Evolutionary conservation across 2,797 vertebrate genomes (phyloP).

Genomic region (Hephaestus fuliginosus): DNA sequence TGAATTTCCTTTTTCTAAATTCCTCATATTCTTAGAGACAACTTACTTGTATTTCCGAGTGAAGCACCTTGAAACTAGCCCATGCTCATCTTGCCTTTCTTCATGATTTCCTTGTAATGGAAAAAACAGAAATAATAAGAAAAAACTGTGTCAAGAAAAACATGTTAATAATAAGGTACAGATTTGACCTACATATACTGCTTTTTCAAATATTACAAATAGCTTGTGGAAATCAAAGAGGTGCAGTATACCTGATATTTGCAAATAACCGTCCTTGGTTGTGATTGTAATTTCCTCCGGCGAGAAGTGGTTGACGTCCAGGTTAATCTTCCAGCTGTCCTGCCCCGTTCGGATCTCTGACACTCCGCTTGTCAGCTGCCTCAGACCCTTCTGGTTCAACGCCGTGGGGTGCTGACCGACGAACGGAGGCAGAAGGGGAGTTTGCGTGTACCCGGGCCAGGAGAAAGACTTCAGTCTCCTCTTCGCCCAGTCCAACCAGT

Average conservation of each 20-base stretch:
- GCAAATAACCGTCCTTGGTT: conserved; percentile 82
- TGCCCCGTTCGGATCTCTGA: conserved; percentile 75
- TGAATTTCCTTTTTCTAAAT: not conserved
- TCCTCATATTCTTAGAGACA: not conserved
- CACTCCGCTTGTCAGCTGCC: conserved; percentile 64
- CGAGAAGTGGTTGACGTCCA: conserved; percentile 83
- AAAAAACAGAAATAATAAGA: not conserved
- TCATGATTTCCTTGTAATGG: conserved; percentile 79
- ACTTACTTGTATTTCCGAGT: conserved; percentile 85
- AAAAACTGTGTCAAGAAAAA: not conserved
- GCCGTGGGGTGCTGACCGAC: conserved; percentile 5
- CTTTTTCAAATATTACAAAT: not conserved
- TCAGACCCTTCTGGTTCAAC: conserved; percentile 30
- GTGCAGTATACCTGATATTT: conserved; percentile 79
- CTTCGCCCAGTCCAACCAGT: conserved; percentile 84
- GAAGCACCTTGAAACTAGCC: conserved; percentile 80
- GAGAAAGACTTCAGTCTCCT: conserved; percentile 71
- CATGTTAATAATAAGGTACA: not conserved
- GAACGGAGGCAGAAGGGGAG: conserved; percentile 66
- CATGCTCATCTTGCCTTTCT: conserved; percentile 81
- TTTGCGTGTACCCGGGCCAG: conserved; percentile 72
- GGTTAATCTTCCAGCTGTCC: conserved; percentile 81
- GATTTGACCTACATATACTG: not conserved
- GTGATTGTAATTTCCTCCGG: conserved; percentile 82
- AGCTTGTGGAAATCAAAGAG: not conserved